Conservation (phyloP, 2,113 vertebrate genomes). For the Pavo muticus region DNA sequence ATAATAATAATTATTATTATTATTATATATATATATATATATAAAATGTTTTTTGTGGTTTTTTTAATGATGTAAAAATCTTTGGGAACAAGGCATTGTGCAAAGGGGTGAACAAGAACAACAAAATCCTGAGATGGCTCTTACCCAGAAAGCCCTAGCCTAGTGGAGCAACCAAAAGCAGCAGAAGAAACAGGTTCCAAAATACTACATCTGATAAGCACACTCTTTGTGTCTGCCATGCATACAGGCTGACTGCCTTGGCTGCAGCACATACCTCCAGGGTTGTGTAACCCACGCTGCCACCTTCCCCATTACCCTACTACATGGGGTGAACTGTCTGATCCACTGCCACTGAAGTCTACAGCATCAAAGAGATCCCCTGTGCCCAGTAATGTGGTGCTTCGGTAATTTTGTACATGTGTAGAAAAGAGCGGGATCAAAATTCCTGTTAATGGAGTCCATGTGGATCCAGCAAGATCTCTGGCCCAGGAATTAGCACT, state of each 20-base stretch:
- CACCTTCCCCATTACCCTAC: not conserved
- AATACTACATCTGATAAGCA: not conserved
- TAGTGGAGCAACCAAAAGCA: not conserved
- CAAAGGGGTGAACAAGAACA: not conserved
- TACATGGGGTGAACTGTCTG: not conserved
- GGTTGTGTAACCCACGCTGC: not conserved
- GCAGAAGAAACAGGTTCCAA: not conserved
- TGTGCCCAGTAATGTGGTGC: fast-evolving
- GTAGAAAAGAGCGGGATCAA: not conserved
- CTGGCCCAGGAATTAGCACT: not conserved
- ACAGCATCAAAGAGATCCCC: fast-evolving
- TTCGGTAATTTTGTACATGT: fast-evolving
- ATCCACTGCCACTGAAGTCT: not conserved
- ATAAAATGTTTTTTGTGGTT: too few species aligned
- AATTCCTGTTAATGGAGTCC: not conserved
- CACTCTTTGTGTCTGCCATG: not conserved
- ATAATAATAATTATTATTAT: too few species aligned
- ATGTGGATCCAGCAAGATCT: not conserved
- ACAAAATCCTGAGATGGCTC: not conserved
- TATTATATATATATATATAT: not conserved
- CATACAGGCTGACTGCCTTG: not conserved
- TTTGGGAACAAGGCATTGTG: not conserved
- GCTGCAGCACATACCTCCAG: not conserved
- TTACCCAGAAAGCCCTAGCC: not conserved
- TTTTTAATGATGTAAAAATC: not conserved